Conservation (phyloP, 92 coral and sea anemone species). For the Bergia puertoricense region DNA sequence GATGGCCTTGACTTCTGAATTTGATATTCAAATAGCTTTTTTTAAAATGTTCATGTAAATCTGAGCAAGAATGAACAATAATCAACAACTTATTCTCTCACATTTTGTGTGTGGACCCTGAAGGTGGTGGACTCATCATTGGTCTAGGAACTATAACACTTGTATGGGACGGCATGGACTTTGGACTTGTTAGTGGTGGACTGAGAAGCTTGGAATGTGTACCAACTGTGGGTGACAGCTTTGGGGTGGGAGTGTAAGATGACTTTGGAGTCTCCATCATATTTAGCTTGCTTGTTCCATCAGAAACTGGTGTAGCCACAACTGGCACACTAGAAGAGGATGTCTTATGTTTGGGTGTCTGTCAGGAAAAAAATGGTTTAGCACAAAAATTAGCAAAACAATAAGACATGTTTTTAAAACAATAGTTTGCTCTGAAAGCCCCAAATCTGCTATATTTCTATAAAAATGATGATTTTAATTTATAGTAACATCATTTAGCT, state of each 20-base stretch:
- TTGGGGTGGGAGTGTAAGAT: background rate
- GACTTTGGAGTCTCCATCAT: conserved; percentile 24
- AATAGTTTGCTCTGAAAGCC: too few relatives aligned
- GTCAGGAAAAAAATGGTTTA: background rate
- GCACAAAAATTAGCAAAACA: too few relatives aligned
- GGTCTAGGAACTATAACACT: conserved; percentile 35
- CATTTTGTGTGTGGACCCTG: conserved; percentile 29
- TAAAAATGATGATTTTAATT: too few relatives aligned
- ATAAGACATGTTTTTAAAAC: background rate
- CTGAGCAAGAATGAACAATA: background rate
- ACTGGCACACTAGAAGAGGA: background rate
- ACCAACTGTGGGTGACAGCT: conserved; percentile 6
- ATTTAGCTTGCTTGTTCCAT: conserved; percentile 36
- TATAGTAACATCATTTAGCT: too few relatives aligned
- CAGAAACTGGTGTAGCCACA: background rate
- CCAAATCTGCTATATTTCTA: background rate
- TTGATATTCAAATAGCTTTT: too few relatives aligned
- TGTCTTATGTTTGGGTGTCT: conserved; percentile 3
- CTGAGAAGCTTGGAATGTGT: background rate
- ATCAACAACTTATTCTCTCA: background rate
- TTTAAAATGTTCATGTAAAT: too few relatives aligned
- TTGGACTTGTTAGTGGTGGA: conserved; percentile 28
- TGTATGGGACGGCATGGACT: conserved; percentile 15
- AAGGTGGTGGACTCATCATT: background rate
- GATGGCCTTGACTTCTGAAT: too few relatives aligned